phyloP scores from a whole-genome alignment of 2,113 vertebrate genomes.

The Cervus canadensis region DNA sequence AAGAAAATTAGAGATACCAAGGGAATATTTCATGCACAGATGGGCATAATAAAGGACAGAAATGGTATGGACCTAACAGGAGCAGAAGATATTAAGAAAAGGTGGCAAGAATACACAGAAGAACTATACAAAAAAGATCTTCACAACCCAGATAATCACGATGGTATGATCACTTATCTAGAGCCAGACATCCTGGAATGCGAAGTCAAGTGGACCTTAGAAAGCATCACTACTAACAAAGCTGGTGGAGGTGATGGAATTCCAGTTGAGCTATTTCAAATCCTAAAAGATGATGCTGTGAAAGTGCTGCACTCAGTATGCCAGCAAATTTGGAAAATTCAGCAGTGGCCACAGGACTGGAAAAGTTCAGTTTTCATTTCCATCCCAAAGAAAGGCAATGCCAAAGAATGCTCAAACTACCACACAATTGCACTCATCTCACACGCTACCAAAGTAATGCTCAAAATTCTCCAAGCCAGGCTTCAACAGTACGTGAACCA shows the following conservation, averaged over 20 bases:
- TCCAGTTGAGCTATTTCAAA: background rate
- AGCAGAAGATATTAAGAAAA: background rate
- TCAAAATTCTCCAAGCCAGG: background rate
- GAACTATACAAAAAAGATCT: background rate
- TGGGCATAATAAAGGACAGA: background rate
- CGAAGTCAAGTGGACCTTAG: background rate
- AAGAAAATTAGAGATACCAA: background rate
- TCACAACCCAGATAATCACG: background rate
- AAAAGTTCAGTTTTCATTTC: background rate
- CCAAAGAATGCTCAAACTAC: background rate
- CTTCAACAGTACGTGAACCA: fast-evolving
- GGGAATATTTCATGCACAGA: background rate
- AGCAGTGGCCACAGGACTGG: background rate
- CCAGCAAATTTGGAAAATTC: background rate
- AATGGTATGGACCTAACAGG: background rate
- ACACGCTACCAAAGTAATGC: background rate
- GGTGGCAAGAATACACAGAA: background rate
- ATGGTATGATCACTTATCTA: background rate
- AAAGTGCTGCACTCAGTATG: background rate
- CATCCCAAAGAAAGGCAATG: background rate
- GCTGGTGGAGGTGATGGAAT: background rate
- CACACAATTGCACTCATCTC: background rate
- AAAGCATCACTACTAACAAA: fast-evolving
- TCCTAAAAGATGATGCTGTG: background rate
- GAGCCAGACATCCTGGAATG: background rate